Percentiles rank a stretch among this genome's conserved stretches.
Conservation (phyloP, 1,140 invertebrate species). For the Acromyrmex charruanus region DNA sequence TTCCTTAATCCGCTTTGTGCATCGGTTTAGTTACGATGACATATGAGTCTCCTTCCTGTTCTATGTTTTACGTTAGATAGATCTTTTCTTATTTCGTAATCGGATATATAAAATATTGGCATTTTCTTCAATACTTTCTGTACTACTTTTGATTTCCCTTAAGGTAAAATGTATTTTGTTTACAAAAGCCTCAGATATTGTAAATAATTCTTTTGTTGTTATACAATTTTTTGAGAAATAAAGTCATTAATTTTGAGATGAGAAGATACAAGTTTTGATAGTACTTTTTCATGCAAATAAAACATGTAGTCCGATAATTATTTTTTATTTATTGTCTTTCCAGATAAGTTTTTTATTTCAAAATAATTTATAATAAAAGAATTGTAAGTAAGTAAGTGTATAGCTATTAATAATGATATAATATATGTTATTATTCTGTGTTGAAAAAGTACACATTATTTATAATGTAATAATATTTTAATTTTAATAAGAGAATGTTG, state of each 20-base stretch:
- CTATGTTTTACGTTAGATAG: conserved; percentile 32
- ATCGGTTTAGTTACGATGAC: conserved; percentile 59
- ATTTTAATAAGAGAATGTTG: not conserved
- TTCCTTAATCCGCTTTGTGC: conserved; percentile 76
- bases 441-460: not conserved
- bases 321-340: conserved; percentile 40
- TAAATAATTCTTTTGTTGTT: conserved; percentile 29
- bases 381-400: not conserved
- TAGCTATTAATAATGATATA: not conserved
- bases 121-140: conserved; percentile 21
- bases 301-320: not conserved
- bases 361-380: conserved; percentile 11
- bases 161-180: conserved; percentile 35
- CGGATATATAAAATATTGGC: conserved; percentile 48
- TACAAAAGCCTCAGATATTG: not conserved
- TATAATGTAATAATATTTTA: not conserved
- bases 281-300: not conserved
- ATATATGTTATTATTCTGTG: not conserved
- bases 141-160: conserved; percentile 43
- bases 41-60: conserved; percentile 44
- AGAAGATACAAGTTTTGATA: not conserved
- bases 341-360: not conserved
- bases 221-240: not conserved
- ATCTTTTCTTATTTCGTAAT: conserved; percentile 2
- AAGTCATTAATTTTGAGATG: not conserved